Percentiles rank a stretch among this genome's conserved stretches.
Conservation (phyloP, 1,140 invertebrate genomes). For the Drosophila ironensis region DNA sequence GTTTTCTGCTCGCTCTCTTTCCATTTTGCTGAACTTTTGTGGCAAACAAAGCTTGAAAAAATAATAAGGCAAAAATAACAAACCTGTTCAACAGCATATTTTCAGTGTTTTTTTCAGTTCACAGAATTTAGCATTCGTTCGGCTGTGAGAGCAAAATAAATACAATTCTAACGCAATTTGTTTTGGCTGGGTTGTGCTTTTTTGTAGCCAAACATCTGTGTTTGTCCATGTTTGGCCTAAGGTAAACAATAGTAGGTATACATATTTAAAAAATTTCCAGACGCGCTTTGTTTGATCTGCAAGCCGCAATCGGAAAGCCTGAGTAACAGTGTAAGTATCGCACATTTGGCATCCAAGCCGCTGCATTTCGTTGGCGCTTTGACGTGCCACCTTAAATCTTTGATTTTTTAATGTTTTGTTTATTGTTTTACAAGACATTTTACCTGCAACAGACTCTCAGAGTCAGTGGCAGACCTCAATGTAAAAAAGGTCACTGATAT, state of each 20-base stretch:
- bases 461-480: constrained; percentile 16
- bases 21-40: constrained; percentile 65
- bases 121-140: constrained; percentile 26
- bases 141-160: constrained; percentile 15
- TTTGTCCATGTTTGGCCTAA: constrained; percentile 49
- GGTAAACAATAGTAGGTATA: constrained; percentile 27
- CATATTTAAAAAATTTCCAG: constrained; percentile 38
- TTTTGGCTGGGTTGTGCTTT: constrained; percentile 17
- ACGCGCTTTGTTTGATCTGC: constrained; percentile 49
- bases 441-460: not conserved
- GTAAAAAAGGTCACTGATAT: constrained; percentile 72
- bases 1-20: constrained; percentile 37
- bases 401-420: constrained; percentile 37
- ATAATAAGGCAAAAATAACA: constrained; percentile 27
- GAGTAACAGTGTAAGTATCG: not conserved
- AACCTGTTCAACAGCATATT: constrained; percentile 67
- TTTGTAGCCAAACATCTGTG: constrained; percentile 60
- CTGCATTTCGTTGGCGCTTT: too few relatives aligned
- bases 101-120: constrained; percentile 35
- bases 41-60: constrained; percentile 34
- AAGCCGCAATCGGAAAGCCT: constrained; percentile 28
- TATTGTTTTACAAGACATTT: constrained; percentile 47
- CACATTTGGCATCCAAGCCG: too few relatives aligned
- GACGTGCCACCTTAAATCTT: constrained; percentile 31
- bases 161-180: constrained; percentile 49